Conservation (phyloP, 2,797 vertebrate species). For the Melanotaenia nigrans region DNA sequence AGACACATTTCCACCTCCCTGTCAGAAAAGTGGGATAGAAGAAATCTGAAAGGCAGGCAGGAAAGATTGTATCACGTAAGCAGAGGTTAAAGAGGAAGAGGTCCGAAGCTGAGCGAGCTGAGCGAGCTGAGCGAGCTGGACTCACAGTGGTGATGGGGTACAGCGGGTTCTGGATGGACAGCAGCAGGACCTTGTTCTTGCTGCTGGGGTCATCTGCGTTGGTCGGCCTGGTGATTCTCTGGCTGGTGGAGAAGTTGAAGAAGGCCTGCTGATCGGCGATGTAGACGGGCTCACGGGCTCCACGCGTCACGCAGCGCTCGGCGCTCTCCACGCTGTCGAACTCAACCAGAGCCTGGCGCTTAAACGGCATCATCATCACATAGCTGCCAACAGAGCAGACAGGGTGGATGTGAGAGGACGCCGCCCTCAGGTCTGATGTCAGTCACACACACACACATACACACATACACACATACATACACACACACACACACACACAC, state of each 20-base stretch:
- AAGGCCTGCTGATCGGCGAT: constrained; percentile 91
- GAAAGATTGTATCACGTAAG: no score
- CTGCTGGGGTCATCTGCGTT: constrained; percentile 90
- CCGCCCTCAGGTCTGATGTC: no score
- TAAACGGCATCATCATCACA: constrained; percentile 99
- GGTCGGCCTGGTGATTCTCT: constrained; percentile 92
- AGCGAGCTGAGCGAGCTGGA: constrained; percentile 12
- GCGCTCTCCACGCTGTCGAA: constrained; percentile 90
- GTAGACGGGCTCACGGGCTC: constrained; percentile 85
- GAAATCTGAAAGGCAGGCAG: no score
- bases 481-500: no score
- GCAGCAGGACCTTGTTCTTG: constrained; percentile 93
- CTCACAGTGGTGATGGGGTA: constrained; percentile 95
- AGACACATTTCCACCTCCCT: no score
- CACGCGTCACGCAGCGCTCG: constrained; percentile 88
- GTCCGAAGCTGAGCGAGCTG: background rate
- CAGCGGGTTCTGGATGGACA: constrained; percentile 95
- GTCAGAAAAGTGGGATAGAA: no score
- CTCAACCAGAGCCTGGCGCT: constrained; percentile 94
- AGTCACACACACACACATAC: no score
- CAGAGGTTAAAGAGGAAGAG: background rate
- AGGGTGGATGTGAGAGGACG: background rate
- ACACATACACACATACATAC: no score
- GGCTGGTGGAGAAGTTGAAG: constrained; percentile 96
- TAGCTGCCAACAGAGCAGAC: constrained; percentile 82